These are phyloP conservation scores for Uria aalge DNA, from an alignment of 2,113 vertebrate genomes.

Conservation along the genomic window DNA sequence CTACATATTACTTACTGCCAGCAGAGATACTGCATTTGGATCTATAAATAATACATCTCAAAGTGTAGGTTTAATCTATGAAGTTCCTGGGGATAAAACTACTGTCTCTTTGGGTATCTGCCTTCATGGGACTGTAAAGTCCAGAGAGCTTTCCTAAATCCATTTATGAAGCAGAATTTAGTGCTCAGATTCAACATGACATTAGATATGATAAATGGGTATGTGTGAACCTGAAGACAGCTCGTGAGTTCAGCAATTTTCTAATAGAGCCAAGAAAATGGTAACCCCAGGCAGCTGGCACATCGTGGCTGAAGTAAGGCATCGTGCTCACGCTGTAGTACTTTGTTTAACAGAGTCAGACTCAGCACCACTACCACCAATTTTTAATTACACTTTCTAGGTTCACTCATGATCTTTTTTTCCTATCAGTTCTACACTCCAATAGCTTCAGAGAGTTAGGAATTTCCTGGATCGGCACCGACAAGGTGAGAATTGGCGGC, in stretches of 20 bases:
- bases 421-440: background rate
- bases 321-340: background rate
- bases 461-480: background rate
- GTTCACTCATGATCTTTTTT: background rate
- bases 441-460: background rate
- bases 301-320: background rate
- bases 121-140: background rate
- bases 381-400: background rate
- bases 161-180: background rate
- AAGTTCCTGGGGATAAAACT: background rate
- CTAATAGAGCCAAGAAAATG: background rate
- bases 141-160: background rate
- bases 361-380: background rate
- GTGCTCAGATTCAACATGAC: background rate
- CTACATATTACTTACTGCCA: background rate
- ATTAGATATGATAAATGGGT: background rate
- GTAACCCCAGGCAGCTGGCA: background rate
- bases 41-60: background rate
- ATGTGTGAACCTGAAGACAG: background rate
- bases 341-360: background rate
- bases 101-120: background rate
- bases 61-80: background rate
- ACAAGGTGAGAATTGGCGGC: background rate
- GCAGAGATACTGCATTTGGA: background rate
- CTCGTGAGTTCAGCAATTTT: background rate